phyloP scores from a whole-genome alignment of 2,888 invertebrate species.

The Volucella inflata region DNA sequence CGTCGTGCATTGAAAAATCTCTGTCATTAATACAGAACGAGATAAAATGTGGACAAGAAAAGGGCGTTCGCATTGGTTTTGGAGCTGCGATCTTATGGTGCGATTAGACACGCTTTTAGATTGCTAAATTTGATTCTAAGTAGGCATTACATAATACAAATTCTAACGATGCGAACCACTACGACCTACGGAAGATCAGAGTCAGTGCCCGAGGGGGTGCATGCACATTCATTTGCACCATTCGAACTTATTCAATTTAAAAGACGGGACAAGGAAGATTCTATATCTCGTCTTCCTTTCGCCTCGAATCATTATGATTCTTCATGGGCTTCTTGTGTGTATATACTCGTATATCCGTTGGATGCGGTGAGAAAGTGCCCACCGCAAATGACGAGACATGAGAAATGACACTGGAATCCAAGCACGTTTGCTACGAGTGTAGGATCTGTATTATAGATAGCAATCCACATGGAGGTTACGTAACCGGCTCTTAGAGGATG shows the following conservation, averaged over 20 bases:
- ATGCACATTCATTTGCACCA: slow-evolving; percentile 52
- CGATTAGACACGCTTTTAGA: slow-evolving; percentile 70
- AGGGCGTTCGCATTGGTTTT: slow-evolving; percentile 71
- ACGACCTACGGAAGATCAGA: slow-evolving; percentile 3
- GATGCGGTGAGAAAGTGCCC: slow-evolving; percentile 5
- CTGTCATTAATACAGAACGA: slow-evolving; percentile 67
- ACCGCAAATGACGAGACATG: slow-evolving; percentile 69
- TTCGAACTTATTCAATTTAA: slow-evolving; percentile 71
- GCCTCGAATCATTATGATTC: slow-evolving; percentile 47
- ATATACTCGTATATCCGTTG: slow-evolving; percentile 1
- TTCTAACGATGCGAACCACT: slow-evolving; percentile 61
- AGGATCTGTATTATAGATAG: slow-evolving; percentile 72
- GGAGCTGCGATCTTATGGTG: slow-evolving; percentile 62
- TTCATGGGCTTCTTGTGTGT: slow-evolving; percentile 58
- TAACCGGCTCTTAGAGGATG: slow-evolving; percentile 47
- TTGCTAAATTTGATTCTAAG: slow-evolving; percentile 72
- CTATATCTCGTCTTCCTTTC: slow-evolving; percentile 23
- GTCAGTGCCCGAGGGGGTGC: slow-evolving; percentile 4
- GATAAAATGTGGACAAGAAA: slow-evolving; percentile 69
- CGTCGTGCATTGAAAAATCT: slow-evolving; percentile 59
- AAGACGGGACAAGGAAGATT: slow-evolving; percentile 50
- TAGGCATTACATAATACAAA: slow-evolving; percentile 69
- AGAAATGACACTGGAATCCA: slow-evolving; percentile 72
- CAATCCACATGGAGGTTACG: slow-evolving; percentile 65
- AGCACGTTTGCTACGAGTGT: slow-evolving; percentile 47